These are phyloP conservation scores for Etheostoma perlongum DNA, from an alignment of 2,797 vertebrate species.

Conservation along the genomic window DNA sequence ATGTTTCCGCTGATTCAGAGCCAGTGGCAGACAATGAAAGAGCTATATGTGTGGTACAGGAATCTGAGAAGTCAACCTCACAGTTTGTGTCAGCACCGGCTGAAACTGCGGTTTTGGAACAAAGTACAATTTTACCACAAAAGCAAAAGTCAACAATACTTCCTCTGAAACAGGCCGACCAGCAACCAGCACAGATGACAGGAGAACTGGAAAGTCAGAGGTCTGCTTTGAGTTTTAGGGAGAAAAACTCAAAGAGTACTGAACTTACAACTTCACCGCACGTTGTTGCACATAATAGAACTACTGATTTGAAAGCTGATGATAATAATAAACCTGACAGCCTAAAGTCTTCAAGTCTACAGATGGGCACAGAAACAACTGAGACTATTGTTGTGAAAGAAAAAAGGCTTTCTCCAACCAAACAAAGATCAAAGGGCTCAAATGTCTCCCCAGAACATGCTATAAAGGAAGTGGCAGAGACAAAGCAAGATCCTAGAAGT, in stretches of 20 bases:
- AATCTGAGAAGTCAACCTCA: background rate
- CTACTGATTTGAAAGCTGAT: background rate
- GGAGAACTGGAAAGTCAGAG: too few species aligned
- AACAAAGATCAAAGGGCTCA: slow-evolving; percentile 22
- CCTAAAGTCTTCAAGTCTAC: slow-evolving; percentile 9
- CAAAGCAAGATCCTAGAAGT: background rate
- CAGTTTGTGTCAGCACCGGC: background rate
- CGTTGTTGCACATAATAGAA: background rate
- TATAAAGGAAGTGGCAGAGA: background rate
- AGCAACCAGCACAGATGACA: too few species aligned
- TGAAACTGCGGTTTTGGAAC: slow-evolving; percentile 14
- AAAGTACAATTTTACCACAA: slow-evolving; percentile 37
- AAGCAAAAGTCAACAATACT: slow-evolving; percentile 20
- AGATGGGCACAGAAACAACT: background rate
- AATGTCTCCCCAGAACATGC: background rate
- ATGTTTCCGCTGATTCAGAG: slow-evolving; percentile 19
- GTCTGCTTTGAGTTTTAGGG: too few species aligned
- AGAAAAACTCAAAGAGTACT: too few species aligned
- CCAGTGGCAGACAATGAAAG: background rate
- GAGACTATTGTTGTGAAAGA: background rate
- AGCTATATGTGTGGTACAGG: slow-evolving; percentile 6
- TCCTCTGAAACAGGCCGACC: background rate
- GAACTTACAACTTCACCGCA: background rate
- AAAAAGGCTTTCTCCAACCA: slow-evolving; percentile 18
- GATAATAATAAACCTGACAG: background rate